These are phyloP conservation scores for Meandrina meandrites DNA, from an alignment of 92 coral and sea anemone species.

Conservation along the genomic window DNA sequence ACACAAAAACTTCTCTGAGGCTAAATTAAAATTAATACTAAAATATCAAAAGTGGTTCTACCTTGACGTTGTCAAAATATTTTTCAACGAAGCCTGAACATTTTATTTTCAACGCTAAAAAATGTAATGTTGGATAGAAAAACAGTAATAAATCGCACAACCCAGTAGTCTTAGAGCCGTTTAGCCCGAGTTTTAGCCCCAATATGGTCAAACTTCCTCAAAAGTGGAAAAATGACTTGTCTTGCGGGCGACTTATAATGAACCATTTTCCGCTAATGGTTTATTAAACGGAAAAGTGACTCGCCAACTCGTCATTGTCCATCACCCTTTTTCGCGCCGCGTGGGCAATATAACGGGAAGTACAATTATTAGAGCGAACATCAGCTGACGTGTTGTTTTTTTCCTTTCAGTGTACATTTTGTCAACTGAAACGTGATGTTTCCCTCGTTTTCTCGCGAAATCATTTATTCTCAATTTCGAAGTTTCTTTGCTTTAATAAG, in stretches of 20 bases:
- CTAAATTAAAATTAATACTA: slow-evolving; percentile 1
- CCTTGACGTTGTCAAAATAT: not conserved
- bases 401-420: not conserved
- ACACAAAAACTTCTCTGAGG: not conserved
- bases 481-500: not conserved
- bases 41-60: not conserved
- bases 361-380: not conserved
- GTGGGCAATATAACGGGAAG: slow-evolving; percentile 29
- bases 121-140: not conserved
- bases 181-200: not conserved
- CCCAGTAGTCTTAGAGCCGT: not conserved
- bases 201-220: not conserved
- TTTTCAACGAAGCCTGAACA: not conserved
- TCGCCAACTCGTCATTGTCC: slow-evolving; percentile 19
- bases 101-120: not conserved
- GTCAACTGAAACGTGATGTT: not conserved
- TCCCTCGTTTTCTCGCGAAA: not conserved
- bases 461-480: too few species aligned
- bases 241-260: slow-evolving; percentile 26
- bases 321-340: slow-evolving; percentile 29
- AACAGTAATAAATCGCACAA: not conserved
- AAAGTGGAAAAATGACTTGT: not conserved
- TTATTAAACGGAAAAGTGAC: slow-evolving; percentile 41
- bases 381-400: slow-evolving; percentile 11
- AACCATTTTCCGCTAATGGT: slow-evolving; percentile 36